These are phyloP conservation scores for Accipiter cooperii DNA, from an alignment of 2,113 vertebrate genomes.

Conservation along the genomic window DNA sequence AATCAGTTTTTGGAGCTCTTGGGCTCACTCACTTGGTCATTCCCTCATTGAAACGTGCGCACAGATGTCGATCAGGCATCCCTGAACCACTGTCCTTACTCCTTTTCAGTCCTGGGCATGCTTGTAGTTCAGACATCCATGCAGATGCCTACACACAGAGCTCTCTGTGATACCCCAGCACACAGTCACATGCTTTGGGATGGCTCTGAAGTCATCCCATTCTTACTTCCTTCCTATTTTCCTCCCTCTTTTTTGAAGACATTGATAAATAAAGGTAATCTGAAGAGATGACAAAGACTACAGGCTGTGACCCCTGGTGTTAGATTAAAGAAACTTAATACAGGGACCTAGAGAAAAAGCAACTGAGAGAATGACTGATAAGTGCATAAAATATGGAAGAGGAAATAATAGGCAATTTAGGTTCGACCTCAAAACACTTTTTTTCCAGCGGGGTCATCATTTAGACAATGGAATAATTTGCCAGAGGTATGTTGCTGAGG, in stretches of 20 bases:
- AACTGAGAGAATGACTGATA: slow-evolving; percentile 2
- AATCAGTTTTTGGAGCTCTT: neutral
- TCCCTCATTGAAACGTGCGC: neutral
- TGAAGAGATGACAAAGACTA: neutral
- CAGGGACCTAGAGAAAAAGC: neutral
- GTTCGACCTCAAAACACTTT: neutral
- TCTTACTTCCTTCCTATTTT: neutral
- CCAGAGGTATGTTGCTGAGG: neutral
- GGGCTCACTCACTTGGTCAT: neutral
- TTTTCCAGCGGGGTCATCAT: neutral
- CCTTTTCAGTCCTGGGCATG: neutral
- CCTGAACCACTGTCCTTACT: neutral
- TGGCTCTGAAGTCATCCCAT: neutral
- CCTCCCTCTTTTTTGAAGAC: slow-evolving; percentile 3
- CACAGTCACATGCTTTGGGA: neutral
- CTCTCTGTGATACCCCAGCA: neutral
- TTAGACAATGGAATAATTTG: slow-evolving; percentile 56
- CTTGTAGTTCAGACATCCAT: neutral
- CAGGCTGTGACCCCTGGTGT: slow-evolving; percentile 22
- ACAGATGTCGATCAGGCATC: neutral
- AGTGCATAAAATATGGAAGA: slow-evolving; percentile 13
- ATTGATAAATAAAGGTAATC: slow-evolving; percentile 40
- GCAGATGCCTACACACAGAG: neutral
- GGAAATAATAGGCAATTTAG: slow-evolving; percentile 44
- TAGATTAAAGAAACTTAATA: slow-evolving; percentile 44